Conservation (phyloP, 2,113 vertebrate genomes). For the Burhinus oedicnemus region DNA sequence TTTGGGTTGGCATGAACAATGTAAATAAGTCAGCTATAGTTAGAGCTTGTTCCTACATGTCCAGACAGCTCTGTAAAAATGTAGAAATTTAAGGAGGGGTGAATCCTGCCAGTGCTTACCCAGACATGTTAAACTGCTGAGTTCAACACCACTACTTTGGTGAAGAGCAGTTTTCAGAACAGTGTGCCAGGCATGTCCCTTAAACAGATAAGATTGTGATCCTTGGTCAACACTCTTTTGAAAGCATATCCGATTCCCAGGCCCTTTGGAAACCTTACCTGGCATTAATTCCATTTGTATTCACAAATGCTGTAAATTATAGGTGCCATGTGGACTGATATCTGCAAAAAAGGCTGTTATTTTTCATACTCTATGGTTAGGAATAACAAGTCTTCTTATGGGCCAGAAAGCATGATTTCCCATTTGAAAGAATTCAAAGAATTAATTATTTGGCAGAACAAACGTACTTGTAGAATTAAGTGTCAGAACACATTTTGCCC, state of each 20-base stretch:
- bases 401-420: constrained; percentile 36
- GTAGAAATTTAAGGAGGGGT: neutral
- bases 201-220: neutral
- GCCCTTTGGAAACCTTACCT: constrained; percentile 50
- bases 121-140: neutral
- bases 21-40: neutral
- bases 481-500: constrained; percentile 37
- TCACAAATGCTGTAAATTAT: neutral
- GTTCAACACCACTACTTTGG: neutral
- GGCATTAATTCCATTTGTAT: neutral
- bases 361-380: constrained; percentile 13
- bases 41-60: constrained; percentile 11
- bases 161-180: neutral
- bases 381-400: neutral
- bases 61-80: constrained; percentile 44
- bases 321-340: neutral
- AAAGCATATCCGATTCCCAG: neutral
- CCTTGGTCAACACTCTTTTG: neutral
- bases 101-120: neutral
- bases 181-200: neutral
- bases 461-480: constrained; percentile 50
- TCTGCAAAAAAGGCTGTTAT: neutral
- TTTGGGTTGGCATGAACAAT: neutral
- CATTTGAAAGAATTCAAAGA: constrained; percentile 60
- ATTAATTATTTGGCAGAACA: constrained; percentile 70